phyloP scores from a whole-genome alignment of 2,888 invertebrate genomes.

The Callyntrura sp. region DNA sequence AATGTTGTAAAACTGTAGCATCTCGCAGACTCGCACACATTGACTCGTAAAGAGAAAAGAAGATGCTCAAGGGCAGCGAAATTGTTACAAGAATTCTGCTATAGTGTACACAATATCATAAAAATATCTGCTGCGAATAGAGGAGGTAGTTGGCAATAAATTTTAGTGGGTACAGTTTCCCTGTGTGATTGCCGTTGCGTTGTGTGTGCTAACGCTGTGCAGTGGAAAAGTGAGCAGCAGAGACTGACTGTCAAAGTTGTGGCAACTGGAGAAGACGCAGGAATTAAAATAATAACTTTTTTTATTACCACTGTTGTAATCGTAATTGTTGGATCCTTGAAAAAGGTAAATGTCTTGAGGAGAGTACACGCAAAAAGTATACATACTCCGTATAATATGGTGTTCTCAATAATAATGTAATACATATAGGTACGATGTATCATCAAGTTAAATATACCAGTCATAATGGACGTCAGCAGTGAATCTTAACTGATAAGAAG shows the following conservation, averaged over 20 bases:
- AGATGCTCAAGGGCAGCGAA: slow-evolving; percentile 69
- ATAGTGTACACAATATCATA: slow-evolving; percentile 17
- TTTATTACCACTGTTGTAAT: slow-evolving; percentile 61
- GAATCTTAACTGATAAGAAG: not conserved
- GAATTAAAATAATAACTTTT: slow-evolving; percentile 34
- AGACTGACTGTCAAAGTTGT: slow-evolving; percentile 27
- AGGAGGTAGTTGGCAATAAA: not conserved
- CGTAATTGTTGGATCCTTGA: slow-evolving; percentile 67
- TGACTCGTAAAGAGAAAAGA: slow-evolving; percentile 17
- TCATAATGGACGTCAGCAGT: not conserved
- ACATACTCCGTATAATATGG: slow-evolving; percentile 9
- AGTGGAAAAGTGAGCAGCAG: slow-evolving; percentile 7
- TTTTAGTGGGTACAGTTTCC: not conserved
- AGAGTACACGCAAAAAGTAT: not conserved
- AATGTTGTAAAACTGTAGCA: slow-evolving; percentile 47
- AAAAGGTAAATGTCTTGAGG: slow-evolving; percentile 66
- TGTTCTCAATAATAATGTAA: too few species aligned
- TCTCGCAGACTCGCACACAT: slow-evolving; percentile 34
- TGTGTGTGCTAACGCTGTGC: not conserved
- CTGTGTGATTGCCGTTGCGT: not conserved
- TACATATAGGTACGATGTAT: not conserved
- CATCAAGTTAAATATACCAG: not conserved
- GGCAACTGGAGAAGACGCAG: slow-evolving; percentile 54
- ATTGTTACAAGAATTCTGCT: slow-evolving; percentile 44
- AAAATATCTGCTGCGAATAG: not conserved